A percentile compares a stretch with the other conserved stretches of the same genome.
phyloP scores from a whole-genome alignment of 2,113 vertebrate species.

The Malaclemys terrapin region DNA sequence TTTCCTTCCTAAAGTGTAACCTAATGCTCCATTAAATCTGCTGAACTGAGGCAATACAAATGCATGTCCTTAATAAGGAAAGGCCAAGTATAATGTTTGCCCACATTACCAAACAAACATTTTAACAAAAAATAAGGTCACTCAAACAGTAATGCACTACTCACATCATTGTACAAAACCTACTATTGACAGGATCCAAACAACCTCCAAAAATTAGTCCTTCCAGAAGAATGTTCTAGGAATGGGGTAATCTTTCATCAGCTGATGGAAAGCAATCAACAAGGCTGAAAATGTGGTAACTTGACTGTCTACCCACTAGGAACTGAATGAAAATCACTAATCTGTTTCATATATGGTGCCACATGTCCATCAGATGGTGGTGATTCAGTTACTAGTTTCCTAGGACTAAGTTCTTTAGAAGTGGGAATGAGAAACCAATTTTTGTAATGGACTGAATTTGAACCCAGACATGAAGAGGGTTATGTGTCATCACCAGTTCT shows the following conservation, averaged over 20 bases:
- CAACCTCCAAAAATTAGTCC: too few species aligned
- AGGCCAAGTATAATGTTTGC: background rate
- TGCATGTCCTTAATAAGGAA: background rate
- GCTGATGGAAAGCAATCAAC: background rate
- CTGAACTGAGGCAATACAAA: background rate
- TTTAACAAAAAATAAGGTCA: background rate
- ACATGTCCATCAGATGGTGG: background rate
- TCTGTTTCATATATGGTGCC: background rate
- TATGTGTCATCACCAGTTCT: background rate
- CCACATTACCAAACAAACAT: background rate
- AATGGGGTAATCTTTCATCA: background rate
- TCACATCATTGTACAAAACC: background rate
- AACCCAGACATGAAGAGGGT: background rate
- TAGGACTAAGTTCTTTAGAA: accelerated
- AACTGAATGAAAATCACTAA: background rate
- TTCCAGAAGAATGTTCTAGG: background rate
- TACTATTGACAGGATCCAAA: background rate
- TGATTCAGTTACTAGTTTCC: background rate
- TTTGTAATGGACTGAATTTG: background rate
- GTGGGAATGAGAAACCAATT: background rate
- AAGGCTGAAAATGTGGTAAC: background rate
- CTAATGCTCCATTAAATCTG: background rate
- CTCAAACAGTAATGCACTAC: background rate
- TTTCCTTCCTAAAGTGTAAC: background rate
- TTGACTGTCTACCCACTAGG: background rate